Percentiles rank a stretch among this genome's conserved stretches.
phyloP scores from a whole-genome alignment of 92 coral and sea anemone species.

The Palythoa heliodiscus region DNA sequence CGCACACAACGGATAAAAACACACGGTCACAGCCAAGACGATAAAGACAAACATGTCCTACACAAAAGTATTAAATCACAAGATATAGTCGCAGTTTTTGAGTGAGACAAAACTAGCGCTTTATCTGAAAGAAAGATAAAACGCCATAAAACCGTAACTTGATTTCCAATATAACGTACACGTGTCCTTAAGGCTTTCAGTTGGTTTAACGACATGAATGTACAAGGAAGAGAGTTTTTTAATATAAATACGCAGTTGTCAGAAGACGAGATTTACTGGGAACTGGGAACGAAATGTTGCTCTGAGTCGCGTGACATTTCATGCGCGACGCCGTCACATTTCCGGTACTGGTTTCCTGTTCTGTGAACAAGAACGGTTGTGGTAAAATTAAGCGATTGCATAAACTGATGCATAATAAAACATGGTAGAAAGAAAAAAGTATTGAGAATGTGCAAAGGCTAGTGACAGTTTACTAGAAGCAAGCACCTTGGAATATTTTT shows the following conservation, averaged over 20 bases:
- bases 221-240: background rate
- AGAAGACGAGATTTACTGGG: background rate
- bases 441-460: too few relatives aligned
- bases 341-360: too few relatives aligned
- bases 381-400: too few relatives aligned
- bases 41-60: slow-evolving; percentile 1
- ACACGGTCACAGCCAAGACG: background rate
- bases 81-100: too few relatives aligned
- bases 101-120: background rate
- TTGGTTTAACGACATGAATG: background rate
- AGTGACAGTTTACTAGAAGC: too few relatives aligned
- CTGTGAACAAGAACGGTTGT: too few relatives aligned
- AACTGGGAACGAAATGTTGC: background rate
- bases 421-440: too few relatives aligned
- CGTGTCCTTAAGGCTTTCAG: background rate
- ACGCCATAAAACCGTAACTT: background rate
- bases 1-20: slow-evolving; percentile 6
- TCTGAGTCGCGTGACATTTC: background rate
- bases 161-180: background rate
- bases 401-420: too few relatives aligned
- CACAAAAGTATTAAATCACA: background rate
- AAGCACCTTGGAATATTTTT: too few relatives aligned
- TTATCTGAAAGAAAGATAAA: background rate
- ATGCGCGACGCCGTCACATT: too few relatives aligned
- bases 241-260: background rate